These are phyloP conservation scores for Danio choprae DNA, from an alignment of 2,797 vertebrate genomes.

Conservation along the genomic window DNA sequence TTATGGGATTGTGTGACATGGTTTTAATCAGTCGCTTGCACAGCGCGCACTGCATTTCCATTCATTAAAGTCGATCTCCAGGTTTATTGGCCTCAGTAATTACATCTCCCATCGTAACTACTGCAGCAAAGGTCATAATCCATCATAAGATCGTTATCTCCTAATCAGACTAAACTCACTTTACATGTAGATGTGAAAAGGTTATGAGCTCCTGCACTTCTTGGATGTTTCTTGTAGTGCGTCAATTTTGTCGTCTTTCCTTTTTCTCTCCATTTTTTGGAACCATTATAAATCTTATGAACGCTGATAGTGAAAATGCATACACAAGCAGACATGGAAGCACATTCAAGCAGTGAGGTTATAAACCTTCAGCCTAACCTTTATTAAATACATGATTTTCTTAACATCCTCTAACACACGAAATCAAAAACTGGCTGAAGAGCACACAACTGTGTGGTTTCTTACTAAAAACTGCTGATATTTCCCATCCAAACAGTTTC, in stretches of 20 bases:
- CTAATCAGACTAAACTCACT: slow-evolving; percentile 73
- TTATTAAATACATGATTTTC: not conserved
- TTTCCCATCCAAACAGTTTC: slow-evolving; percentile 45
- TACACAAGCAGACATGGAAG: not conserved
- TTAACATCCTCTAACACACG: not conserved
- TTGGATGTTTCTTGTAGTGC: slow-evolving; percentile 25
- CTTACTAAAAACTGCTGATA: not conserved
- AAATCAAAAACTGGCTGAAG: not conserved
- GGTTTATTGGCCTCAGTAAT: slow-evolving; percentile 72
- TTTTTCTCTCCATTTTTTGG: slow-evolving; percentile 53
- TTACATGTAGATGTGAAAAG: slow-evolving; percentile 47
- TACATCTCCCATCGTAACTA: slow-evolving; percentile 80
- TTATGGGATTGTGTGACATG: slow-evolving; percentile 10
- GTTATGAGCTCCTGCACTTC: slow-evolving; percentile 42
- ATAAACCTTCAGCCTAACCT: not conserved
- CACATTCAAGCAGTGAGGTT: not conserved
- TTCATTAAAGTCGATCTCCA: slow-evolving; percentile 43
- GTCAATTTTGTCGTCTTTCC: slow-evolving; percentile 49
- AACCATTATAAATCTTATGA: slow-evolving; percentile 57
- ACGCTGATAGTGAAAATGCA: slow-evolving; percentile 1
- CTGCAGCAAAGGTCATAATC: slow-evolving; percentile 81
- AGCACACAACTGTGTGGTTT: not conserved
- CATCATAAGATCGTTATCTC: slow-evolving; percentile 79
- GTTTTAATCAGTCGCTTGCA: slow-evolving; percentile 72
- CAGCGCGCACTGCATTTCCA: slow-evolving; percentile 56